phyloP scores from a whole-genome alignment of 2,797 vertebrate genomes.

The Hydrolagus colliei region DNA sequence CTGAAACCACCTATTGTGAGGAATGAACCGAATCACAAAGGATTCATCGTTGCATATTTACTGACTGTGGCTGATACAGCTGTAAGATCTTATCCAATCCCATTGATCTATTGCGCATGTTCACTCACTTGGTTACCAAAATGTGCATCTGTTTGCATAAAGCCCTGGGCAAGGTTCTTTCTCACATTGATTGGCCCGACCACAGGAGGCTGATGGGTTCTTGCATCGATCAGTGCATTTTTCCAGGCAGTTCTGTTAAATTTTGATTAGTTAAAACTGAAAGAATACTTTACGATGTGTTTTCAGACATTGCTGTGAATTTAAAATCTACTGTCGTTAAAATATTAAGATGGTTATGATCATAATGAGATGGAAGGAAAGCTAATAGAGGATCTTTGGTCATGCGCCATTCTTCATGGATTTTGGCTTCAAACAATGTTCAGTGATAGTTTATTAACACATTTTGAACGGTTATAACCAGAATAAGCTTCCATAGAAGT shows the following conservation, averaged over 20 bases:
- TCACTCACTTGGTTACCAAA: constrained; percentile 82
- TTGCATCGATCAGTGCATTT: constrained; percentile 94
- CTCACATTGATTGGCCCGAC: constrained; percentile 98
- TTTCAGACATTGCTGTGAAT: neutral
- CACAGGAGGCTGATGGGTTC: constrained; percentile 87
- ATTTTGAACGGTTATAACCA: neutral
- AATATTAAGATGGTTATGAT: neutral
- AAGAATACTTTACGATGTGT: neutral
- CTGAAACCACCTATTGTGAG: constrained; percentile 67
- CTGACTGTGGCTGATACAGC: constrained; percentile 82
- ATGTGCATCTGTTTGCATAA: constrained; percentile 98
- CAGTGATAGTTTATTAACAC: neutral
- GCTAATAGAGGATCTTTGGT: neutral
- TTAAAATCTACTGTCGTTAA: neutral
- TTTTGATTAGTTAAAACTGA: neutral
- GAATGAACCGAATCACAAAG: constrained; percentile 70
- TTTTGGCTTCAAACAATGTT: neutral
- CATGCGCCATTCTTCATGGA: neutral
- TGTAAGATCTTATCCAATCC: constrained; percentile 84
- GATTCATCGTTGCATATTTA: constrained; percentile 97
- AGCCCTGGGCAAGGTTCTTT: constrained; percentile 99
- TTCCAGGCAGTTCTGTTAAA: constrained; percentile 73
- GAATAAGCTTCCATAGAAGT: neutral
- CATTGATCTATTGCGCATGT: constrained; percentile 98
- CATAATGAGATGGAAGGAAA: neutral